These are phyloP conservation scores for Percina caprodes DNA, from an alignment of 2,113 vertebrate species.

Conservation along the genomic window DNA sequence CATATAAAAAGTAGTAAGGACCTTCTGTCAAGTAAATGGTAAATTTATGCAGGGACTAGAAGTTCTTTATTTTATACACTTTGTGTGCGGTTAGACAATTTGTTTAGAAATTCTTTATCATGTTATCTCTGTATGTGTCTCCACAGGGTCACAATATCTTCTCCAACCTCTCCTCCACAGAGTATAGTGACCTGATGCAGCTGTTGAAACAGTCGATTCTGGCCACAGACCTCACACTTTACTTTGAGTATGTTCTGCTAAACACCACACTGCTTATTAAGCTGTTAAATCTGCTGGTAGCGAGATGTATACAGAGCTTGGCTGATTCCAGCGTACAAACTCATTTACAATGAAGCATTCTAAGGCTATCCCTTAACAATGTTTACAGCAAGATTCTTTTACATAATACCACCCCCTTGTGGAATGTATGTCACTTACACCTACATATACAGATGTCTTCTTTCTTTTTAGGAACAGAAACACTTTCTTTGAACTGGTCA, in stretches of 20 bases:
- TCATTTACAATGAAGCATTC: constrained; percentile 25
- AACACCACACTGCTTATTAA: constrained; percentile 28
- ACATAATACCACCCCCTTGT: constrained; percentile 76
- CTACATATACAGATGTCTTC: not conserved
- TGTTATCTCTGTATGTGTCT: constrained; percentile 39
- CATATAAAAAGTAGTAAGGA: not conserved
- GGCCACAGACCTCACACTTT: constrained; percentile 98
- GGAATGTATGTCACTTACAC: constrained; percentile 56
- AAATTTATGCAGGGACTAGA: not conserved
- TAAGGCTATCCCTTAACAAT: not conserved
- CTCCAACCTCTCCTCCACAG: constrained; percentile 96
- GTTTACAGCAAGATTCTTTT: constrained; percentile 40
- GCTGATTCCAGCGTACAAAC: constrained; percentile 1
- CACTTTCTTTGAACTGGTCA: constrained; percentile 96
- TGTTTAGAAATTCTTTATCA: constrained; percentile 10
- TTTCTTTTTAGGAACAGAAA: constrained; percentile 89
- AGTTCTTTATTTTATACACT: not conserved
- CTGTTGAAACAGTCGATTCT: constrained; percentile 98
- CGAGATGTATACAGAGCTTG: constrained; percentile 6
- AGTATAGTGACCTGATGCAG: constrained; percentile 99
- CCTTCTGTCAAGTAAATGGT: not conserved
- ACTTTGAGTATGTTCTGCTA: constrained; percentile 94
- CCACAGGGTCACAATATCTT: constrained; percentile 99
- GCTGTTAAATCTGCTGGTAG: constrained; percentile 4
- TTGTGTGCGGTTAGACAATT: constrained; percentile 2